Conservation (phyloP, 2,797 vertebrate genomes). For the Centroberyx gerrardi region DNA sequence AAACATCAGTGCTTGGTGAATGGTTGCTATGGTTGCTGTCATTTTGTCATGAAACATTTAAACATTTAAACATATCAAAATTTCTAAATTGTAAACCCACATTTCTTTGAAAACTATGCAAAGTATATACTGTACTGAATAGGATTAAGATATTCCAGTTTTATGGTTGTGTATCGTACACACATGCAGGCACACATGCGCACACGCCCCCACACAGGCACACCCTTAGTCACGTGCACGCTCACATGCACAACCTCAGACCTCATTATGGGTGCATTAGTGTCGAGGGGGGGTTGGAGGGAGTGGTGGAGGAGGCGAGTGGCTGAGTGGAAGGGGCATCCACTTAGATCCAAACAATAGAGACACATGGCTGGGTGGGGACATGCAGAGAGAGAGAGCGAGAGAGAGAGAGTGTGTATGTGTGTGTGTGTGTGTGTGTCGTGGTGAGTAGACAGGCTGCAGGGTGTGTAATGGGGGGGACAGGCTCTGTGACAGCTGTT, state of each 20-base stretch:
- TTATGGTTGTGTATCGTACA: not conserved
- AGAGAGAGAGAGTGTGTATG: slow-evolving; percentile 29
- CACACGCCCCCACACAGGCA: slow-evolving; percentile 21
- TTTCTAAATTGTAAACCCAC: too few species aligned
- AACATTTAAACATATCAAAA: not conserved
- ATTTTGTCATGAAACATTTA: not conserved
- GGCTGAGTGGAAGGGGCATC: slow-evolving; percentile 45
- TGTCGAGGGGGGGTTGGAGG: slow-evolving; percentile 9
- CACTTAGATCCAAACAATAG: slow-evolving; percentile 78
- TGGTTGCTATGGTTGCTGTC: too few species aligned
- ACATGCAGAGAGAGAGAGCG: slow-evolving; percentile 27
- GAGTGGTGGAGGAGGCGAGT: slow-evolving; percentile 21
- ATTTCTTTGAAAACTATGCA: not conserved
- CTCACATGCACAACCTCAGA: slow-evolving; percentile 7
- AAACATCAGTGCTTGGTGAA: too few species aligned
- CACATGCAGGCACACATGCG: slow-evolving; percentile 19
- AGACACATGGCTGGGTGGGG: slow-evolving; percentile 79
- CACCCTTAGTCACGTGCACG: slow-evolving; percentile 25
- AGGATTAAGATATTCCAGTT: not conserved
- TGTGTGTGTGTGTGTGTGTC: slow-evolving; percentile 34
- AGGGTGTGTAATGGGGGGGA: slow-evolving; percentile 59
- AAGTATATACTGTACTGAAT: not conserved
- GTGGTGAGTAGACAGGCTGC: slow-evolving; percentile 51
- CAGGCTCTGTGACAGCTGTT: slow-evolving; percentile 77
- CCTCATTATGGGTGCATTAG: slow-evolving; percentile 63